Evolutionary conservation across 2,888 invertebrate genomes (phyloP).

Genomic region (Tridacna crocea): DNA sequence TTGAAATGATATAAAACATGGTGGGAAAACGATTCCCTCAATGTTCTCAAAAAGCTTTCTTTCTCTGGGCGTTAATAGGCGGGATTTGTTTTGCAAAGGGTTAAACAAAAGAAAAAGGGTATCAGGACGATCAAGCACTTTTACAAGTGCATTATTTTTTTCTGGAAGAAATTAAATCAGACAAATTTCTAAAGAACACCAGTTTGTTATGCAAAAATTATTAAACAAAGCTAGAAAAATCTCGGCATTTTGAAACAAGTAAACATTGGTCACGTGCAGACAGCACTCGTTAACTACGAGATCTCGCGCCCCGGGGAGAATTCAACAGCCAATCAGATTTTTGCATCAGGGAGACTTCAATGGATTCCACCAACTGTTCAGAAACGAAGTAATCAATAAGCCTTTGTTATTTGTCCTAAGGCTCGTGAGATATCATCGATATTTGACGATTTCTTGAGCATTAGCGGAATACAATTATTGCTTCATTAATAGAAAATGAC

Average conservation of each 20-base stretch:
- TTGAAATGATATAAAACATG: no score
- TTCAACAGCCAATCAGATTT: conserved; percentile 40
- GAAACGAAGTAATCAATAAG: conserved; percentile 53
- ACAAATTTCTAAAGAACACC: conserved; percentile 2
- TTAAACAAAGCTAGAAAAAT: conserved; percentile 20
- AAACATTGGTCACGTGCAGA: conserved; percentile 42
- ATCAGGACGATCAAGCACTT: not conserved
- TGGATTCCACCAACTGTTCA: conserved; percentile 58
- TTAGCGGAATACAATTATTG: conserved; percentile 58
- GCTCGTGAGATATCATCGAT: conserved; percentile 58
- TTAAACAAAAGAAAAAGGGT: no score
- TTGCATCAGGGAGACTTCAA: conserved; percentile 36
- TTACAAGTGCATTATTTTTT: not conserved
- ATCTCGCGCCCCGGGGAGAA: conserved; percentile 45
- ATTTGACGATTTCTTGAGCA: conserved; percentile 51
- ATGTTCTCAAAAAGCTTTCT: not conserved
- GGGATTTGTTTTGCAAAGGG: no score
- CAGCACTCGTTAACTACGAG: conserved; percentile 40
- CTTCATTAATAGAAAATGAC: conserved; percentile 59
- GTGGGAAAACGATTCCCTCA: not conserved
- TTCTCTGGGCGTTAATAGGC: no score
- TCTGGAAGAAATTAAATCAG: conserved; percentile 2
- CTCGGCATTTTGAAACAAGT: conserved; percentile 25
- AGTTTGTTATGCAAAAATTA: not conserved
- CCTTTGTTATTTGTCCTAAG: conserved; percentile 51